These are phyloP conservation scores for Saccostrea glomerata DNA, from an alignment of 1,140 invertebrate species.

Conservation along the genomic window DNA sequence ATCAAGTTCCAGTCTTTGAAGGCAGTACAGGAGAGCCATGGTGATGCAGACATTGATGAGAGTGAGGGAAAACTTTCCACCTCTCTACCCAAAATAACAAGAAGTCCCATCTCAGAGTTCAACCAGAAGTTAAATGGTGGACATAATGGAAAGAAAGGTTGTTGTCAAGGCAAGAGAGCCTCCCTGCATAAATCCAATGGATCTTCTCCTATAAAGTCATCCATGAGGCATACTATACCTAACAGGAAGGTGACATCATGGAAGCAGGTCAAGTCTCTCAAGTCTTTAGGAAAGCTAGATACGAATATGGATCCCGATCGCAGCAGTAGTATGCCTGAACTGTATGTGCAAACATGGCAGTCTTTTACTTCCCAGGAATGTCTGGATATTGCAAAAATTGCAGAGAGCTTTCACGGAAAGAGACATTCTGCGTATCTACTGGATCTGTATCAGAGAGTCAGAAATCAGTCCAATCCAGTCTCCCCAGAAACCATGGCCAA, in stretches of 20 bases:
- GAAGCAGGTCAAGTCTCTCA: slow-evolving; percentile 70
- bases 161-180: neutral
- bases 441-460: slow-evolving; percentile 73
- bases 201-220: slow-evolving; percentile 40
- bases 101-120: neutral
- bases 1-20: slow-evolving; percentile 52
- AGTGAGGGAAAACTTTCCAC: slow-evolving; percentile 1
- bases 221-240: slow-evolving; percentile 32
- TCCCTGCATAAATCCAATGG: neutral
- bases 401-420: slow-evolving; percentile 72
- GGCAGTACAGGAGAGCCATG: slow-evolving; percentile 54
- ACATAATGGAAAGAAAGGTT: slow-evolving; percentile 11
- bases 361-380: slow-evolving; percentile 60
- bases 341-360: slow-evolving; percentile 66
- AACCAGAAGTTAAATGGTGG: slow-evolving; percentile 30
- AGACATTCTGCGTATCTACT: slow-evolving; percentile 72
- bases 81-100: slow-evolving; percentile 18
- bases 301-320: slow-evolving; percentile 56
- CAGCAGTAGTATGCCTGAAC: slow-evolving; percentile 71
- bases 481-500: slow-evolving; percentile 73
- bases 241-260: slow-evolving; percentile 58
- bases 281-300: slow-evolving; percentile 61
- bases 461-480: slow-evolving; percentile 69
- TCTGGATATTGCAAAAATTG: slow-evolving; percentile 59
- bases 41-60: slow-evolving; percentile 12